These are phyloP conservation scores for Epinephelus coioides DNA, from an alignment of 2,797 vertebrate genomes.

Conservation along the genomic window DNA sequence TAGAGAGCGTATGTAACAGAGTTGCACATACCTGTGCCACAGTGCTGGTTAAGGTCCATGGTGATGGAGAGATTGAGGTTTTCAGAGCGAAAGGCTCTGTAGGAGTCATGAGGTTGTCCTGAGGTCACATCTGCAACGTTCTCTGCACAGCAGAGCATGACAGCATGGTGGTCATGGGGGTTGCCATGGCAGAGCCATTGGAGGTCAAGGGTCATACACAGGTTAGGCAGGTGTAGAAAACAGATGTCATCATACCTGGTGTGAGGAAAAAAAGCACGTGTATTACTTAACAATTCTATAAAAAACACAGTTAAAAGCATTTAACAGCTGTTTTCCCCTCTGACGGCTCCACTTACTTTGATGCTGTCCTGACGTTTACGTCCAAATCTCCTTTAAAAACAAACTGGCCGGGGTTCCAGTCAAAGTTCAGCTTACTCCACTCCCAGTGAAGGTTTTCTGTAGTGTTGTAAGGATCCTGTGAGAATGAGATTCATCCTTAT, in stretches of 20 bases:
- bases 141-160: slow-evolving; percentile 93
- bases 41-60: slow-evolving; percentile 93
- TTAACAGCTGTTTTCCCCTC: not conserved
- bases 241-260: slow-evolving; percentile 97
- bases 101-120: slow-evolving; percentile 96
- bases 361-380: slow-evolving; percentile 97
- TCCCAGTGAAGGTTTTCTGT: slow-evolving; percentile 99
- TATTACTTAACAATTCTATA: not conserved
- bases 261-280: slow-evolving; percentile 1
- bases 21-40: slow-evolving; percentile 83
- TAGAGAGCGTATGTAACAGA: not conserved
- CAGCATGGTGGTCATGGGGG: slow-evolving; percentile 94
- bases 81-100: slow-evolving; percentile 97
- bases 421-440: slow-evolving; percentile 94
- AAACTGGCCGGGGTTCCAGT: slow-evolving; percentile 96
- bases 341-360: slow-evolving; percentile 89
- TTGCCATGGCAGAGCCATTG: slow-evolving; percentile 98
- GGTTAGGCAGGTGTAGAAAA: slow-evolving; percentile 95
- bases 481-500: slow-evolving; percentile 7
- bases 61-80: slow-evolving; percentile 97
- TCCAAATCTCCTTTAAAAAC: slow-evolving; percentile 95
- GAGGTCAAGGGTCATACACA: slow-evolving; percentile 96
- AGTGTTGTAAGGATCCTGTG: slow-evolving; percentile 98
- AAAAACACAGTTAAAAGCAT: not conserved
- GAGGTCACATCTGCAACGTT: slow-evolving; percentile 91